Base-by-base conservation (phyloP, 2,888 invertebrate genomes). In the Pseudococcus viburni region DNA sequence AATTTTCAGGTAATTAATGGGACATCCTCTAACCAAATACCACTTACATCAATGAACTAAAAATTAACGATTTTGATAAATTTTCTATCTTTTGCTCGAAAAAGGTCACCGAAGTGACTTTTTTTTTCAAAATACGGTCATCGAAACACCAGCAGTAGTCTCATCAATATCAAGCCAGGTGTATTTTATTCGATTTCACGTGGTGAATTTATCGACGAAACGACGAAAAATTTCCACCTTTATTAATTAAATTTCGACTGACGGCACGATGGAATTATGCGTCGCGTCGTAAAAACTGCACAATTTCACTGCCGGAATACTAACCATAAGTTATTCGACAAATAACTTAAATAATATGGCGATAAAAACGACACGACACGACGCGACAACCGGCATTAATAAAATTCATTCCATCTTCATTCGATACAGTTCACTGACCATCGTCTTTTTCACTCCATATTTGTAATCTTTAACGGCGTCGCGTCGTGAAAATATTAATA, bases 381-480 rank as follows among this genome's bases (percentile, higher is more conserved):
- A n/a, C 55, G 55, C 55, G 55, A 55, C 55, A 68, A 68, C 19
- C 68, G 22, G 68, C 68, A 68, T 26, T 68, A 68, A 68, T 26
- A 26, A 68, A 68, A 68, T 68, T 26, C 68, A 55, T 26, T 26
- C 68, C 26, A 68, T 68, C 68, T 26, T 26, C 26, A 68, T 68
- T 68, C 26, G 68, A 26, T 68, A 26, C 68, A 68, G 68, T 68
- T 68, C 68, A 68, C 68, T 68, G 68, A 68, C 68, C 68, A 68
- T 7, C 12, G 7, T 68, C 68, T 68, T 26, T 68, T 68, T 68
- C 68, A 68, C 22, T 68, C 55, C 42, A 42, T 55, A 55, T 55
- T 55, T 55, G n/a, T 3, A 55, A 55, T 55, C 55, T 55, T 55
- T n/a, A 17, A 8, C 55, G 55, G 55, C 55, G 55, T 51, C 48